Evolutionary conservation across 2,888 invertebrate species (phyloP), one percentile per base, ranked within the genome.

Genomic region (Itoplectis maculator): DNA sequence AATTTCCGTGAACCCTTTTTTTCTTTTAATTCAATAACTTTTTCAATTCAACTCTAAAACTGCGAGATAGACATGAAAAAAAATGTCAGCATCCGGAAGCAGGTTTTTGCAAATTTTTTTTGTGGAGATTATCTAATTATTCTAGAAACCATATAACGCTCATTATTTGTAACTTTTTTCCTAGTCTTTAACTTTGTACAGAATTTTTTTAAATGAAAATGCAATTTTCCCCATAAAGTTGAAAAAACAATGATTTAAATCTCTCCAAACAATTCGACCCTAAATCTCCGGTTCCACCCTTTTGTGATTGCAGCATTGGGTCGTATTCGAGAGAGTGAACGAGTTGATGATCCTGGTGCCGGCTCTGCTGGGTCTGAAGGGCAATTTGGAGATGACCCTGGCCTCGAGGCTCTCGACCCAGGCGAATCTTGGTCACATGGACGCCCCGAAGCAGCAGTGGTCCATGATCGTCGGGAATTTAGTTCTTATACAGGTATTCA

Each of bases 361-460:
- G 13, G 96, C 97, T 0, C 93, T 97, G 81, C 94, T 97, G 77
- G 98, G 97, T 20, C 94, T 97, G 35, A 95, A 98, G 94, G 99
- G 99, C 84, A 99, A 99, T 93, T 94, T 99, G 90, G 99, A 99
- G 94, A 99, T 98, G 98, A 99, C 98, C 82, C 94, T 99, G 81
- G 99, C 99, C 0, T 98, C 98, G 0, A 95, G 99, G 72, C 94
- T 99, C 45, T 99, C 99, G 7, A 99, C 99, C 0, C 98, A 98
- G 94, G 98, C 96, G 9, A 96, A 97, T 93, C 93, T 96, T 83
- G 96, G 96, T 11, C 95, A 96, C 89, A 95, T 97, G 95, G 96
- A 96, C 89, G 94, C 95, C 40, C 92, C 94, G 5, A 94, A 94
- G 87, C 95, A 96, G 86, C 94, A 95, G 87, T 94, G 95, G 93